A percentile compares a stretch with the other conserved stretches of the same genome.
phyloP scores from a whole-genome alignment of 1,140 invertebrate species.

The Drosophila novamexicana region DNA sequence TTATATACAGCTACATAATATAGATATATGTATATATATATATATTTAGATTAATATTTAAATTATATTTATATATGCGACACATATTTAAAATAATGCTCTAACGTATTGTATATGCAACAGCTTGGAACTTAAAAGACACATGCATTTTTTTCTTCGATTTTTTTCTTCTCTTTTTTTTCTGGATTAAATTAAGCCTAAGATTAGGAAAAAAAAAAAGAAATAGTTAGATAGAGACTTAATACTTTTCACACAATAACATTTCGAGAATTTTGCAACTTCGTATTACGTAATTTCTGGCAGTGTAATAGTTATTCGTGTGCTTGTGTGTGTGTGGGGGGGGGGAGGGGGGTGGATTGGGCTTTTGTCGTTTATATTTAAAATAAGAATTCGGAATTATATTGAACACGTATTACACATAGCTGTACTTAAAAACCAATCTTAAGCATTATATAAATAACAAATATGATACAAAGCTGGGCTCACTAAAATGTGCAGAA shows the following conservation, averaged over 20 bases:
- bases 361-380: background rate
- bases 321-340: too few species aligned
- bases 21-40: background rate
- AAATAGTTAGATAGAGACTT: background rate
- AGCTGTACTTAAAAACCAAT: background rate
- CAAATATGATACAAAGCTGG: slow-evolving; percentile 45
- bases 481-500: background rate
- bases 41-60: background rate
- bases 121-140: slow-evolving; percentile 16
- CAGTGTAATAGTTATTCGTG: background rate
- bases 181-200: background rate
- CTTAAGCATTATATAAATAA: slow-evolving; percentile 45
- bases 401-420: background rate
- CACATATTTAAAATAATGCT: background rate
- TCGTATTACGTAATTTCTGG: background rate
- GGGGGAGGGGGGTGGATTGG: too few species aligned
- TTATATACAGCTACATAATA: slow-evolving; percentile 42
- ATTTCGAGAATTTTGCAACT: background rate
- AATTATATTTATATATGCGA: too few species aligned
- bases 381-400: background rate
- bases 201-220: background rate
- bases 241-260: slow-evolving; percentile 2
- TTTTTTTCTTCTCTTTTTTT: background rate
- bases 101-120: slow-evolving; percentile 2
- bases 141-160: slow-evolving; percentile 9